Conservation (phyloP, 2,113 vertebrate species). For the Suncus etruscus region DNA sequence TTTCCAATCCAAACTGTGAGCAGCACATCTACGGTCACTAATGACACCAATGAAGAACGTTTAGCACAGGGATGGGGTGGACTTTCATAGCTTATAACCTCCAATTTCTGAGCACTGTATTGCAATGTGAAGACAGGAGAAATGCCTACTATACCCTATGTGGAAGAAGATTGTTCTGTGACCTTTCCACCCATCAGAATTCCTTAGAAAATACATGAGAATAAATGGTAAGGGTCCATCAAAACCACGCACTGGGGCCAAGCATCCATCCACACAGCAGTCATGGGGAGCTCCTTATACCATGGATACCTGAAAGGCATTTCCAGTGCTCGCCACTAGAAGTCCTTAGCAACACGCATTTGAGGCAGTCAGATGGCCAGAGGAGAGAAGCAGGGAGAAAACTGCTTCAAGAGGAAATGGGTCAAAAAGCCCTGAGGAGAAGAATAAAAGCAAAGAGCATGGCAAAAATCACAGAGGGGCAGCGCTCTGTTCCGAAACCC, state of each 20-base stretch:
- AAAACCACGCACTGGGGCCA: neutral
- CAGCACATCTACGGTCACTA: neutral
- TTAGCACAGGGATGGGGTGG: neutral
- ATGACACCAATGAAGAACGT: too few species aligned
- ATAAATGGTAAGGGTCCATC: neutral
- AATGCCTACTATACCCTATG: neutral
- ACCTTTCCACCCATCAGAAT: neutral
- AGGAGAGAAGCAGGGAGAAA: neutral
- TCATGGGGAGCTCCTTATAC: neutral
- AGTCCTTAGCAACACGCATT: constrained; percentile 73
- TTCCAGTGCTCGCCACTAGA: constrained; percentile 77
- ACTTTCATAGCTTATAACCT: constrained; percentile 1
- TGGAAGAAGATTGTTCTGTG: neutral
- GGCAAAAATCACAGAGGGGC: neutral
- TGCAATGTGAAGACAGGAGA: neutral
- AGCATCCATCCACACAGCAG: too few species aligned
- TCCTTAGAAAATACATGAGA: constrained; percentile 31
- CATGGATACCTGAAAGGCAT: constrained; percentile 5
- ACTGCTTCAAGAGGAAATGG: neutral
- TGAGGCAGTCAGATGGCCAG: neutral
- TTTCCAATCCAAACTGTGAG: neutral
- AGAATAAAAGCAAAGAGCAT: neutral
- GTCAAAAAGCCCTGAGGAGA: neutral
- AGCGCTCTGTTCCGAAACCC: neutral
- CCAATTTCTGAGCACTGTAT: neutral